phyloP scores from a whole-genome alignment of 2,888 invertebrate species.

The Shargacucullia verbasci region DNA sequence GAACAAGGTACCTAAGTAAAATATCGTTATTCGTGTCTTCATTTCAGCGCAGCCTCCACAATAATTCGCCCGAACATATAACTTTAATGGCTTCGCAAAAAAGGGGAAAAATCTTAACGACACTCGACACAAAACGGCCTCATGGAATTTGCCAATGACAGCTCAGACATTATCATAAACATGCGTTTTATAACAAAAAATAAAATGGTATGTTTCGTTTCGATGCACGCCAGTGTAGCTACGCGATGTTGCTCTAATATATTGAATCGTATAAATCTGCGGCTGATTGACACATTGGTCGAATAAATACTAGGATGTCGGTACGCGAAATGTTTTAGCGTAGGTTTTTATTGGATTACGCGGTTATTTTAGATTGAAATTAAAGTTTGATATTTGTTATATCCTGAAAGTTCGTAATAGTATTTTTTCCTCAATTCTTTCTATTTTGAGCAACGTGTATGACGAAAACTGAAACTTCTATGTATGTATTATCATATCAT shows the following conservation, averaged over 20 bases:
- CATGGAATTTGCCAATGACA: conserved; percentile 2
- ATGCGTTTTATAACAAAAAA: conserved; percentile 29
- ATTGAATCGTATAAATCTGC: conserved; percentile 25
- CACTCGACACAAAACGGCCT: conserved; percentile 1
- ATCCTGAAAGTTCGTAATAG: not conserved
- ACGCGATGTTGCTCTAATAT: not conserved
- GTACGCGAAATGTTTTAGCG: conserved; percentile 7
- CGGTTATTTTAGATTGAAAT: conserved; percentile 6
- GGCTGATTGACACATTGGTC: conserved; percentile 39
- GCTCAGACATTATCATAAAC: conserved; percentile 11
- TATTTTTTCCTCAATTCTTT: too few species aligned
- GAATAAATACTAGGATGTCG: conserved; percentile 31
- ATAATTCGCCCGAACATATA: not conserved
- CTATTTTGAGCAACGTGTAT: too few species aligned
- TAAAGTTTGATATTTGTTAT: not conserved
- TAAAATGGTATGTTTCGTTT: conserved; percentile 13
- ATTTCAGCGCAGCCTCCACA: conserved; percentile 6
- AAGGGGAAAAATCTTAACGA: conserved; percentile 16
- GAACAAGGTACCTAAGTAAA: conserved; percentile 14
- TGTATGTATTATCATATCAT: too few species aligned
- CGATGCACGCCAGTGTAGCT: conserved; percentile 21
- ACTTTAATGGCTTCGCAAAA: conserved; percentile 14
- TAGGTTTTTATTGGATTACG: conserved; percentile 10
- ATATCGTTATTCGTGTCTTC: not conserved
- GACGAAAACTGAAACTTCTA: too few species aligned